Evolutionary conservation across 2,888 invertebrate genomes (phyloP).

Genomic region (Drosophila paucipuncta): DNA sequence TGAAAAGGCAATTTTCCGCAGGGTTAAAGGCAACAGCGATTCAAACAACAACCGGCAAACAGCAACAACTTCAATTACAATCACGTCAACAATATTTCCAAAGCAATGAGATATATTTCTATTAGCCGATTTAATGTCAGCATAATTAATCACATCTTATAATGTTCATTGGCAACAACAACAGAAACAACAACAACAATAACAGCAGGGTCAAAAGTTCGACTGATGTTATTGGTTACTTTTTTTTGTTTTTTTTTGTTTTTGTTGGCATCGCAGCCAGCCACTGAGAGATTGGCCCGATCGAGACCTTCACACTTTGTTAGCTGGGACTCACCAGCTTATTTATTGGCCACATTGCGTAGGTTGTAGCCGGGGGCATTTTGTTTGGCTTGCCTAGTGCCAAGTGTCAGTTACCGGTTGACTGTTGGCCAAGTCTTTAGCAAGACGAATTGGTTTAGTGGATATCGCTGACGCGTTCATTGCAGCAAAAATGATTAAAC

Average conservation of each 20-base stretch:
- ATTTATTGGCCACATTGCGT: constrained; percentile 77
- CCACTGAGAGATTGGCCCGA: constrained; percentile 43
- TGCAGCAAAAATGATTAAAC: constrained; percentile 18
- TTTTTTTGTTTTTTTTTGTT: constrained; percentile 31
- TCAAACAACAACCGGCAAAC: constrained; percentile 35
- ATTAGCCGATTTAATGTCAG: constrained; percentile 81
- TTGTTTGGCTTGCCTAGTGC: constrained; percentile 53
- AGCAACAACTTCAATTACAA: constrained; percentile 76
- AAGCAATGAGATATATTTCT: constrained; percentile 80
- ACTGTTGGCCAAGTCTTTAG: constrained; percentile 32
- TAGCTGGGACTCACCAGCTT: constrained; percentile 28
- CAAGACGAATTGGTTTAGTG: constrained; percentile 51
- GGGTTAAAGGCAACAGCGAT: constrained; percentile 68
- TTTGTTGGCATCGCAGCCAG: constrained; percentile 20
- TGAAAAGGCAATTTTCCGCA: constrained; percentile 73
- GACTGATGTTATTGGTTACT: constrained; percentile 51
- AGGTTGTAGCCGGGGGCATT: constrained; percentile 71
- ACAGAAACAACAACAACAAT: constrained; percentile 26
- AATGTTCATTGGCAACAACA: constrained; percentile 53
- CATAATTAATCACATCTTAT: constrained; percentile 76
- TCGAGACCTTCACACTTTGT: constrained; percentile 74
- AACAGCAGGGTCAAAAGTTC: constrained; percentile 70
- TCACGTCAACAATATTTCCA: constrained; percentile 80
- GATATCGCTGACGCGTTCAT: constrained; percentile 40
- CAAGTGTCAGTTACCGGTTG: constrained; percentile 15